Conservation (phyloP, 35 echinoderm and acorn worm species). For the Eucidaris tribuloides region DNA sequence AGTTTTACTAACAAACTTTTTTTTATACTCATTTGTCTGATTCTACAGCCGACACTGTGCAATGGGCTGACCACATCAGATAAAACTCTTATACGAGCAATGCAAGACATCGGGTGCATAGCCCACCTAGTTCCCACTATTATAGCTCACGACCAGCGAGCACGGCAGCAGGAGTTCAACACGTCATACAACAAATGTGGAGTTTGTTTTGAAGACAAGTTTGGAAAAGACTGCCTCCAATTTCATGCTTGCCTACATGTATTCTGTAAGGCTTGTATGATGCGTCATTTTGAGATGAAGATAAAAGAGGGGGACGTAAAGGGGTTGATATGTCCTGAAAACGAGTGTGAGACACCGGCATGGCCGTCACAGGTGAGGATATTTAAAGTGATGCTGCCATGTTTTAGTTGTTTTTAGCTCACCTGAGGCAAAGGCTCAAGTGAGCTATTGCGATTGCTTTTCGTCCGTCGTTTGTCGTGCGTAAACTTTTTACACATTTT, state of each 20-base stretch:
- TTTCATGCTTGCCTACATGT: conserved; percentile 82
- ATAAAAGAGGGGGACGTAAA: conserved; percentile 95
- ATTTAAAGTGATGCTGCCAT: no score
- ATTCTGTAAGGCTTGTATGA: conserved; percentile 89
- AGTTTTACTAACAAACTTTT: neutral
- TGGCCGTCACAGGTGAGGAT: conserved; percentile 76
- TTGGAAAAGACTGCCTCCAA: conserved; percentile 57
- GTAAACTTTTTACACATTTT: no score
- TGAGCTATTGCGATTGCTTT: no score
- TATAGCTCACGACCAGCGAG: conserved; percentile 54
- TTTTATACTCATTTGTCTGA: no score
- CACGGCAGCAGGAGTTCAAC: conserved; percentile 65
- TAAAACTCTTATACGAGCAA: neutral
- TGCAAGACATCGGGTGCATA: conserved; percentile 79
- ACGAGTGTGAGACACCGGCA: conserved; percentile 74
- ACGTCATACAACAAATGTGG: conserved; percentile 53
- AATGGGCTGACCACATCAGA: neutral
- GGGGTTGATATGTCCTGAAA: conserved; percentile 71
- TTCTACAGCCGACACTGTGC: neutral
- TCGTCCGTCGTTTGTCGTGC: no score
- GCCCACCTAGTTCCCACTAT: conserved; percentile 48
- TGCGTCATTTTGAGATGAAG: conserved; percentile 75
- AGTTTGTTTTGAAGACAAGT: conserved; percentile 85
- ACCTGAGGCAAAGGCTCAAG: no score
- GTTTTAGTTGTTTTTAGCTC: no score